phyloP scores from a whole-genome alignment of 2,113 vertebrate genomes.

The Odontesthes bonariensis region DNA sequence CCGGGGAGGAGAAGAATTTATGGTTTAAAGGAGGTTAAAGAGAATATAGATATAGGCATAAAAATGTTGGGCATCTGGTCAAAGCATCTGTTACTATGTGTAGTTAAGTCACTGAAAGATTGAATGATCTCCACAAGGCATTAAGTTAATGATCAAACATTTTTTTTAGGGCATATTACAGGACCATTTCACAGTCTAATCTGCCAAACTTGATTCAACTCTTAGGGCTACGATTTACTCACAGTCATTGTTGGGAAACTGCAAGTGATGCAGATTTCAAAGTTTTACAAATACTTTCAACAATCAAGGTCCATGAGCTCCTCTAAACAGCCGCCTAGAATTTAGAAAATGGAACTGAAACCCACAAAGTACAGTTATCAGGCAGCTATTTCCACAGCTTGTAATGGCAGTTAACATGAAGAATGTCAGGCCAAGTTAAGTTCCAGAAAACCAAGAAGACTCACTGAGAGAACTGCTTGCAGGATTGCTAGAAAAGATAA shows the following conservation, averaged over 20 bases:
- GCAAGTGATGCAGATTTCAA: background rate
- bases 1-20: background rate
- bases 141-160: background rate
- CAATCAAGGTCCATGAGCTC: background rate
- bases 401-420: background rate
- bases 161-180: background rate
- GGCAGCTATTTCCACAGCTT: background rate
- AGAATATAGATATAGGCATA: conserved; percentile 8
- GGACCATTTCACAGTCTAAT: too few species aligned
- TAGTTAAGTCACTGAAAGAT: background rate
- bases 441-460: background rate
- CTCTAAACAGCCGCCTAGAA: too few species aligned
- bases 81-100: background rate
- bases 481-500: too few species aligned
- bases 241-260: background rate
- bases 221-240: background rate
- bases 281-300: background rate
- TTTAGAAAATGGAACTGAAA: too few species aligned
- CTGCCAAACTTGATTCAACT: too few species aligned
- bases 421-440: background rate
- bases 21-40: background rate
- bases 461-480: background rate
- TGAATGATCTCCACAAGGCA: background rate
- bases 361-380: background rate
- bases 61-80: background rate